Evolutionary conservation across 2,797 vertebrate species (phyloP), one percentile per base, ranked within the genome.

Genomic region (Enteromius paludinosus): DNA sequence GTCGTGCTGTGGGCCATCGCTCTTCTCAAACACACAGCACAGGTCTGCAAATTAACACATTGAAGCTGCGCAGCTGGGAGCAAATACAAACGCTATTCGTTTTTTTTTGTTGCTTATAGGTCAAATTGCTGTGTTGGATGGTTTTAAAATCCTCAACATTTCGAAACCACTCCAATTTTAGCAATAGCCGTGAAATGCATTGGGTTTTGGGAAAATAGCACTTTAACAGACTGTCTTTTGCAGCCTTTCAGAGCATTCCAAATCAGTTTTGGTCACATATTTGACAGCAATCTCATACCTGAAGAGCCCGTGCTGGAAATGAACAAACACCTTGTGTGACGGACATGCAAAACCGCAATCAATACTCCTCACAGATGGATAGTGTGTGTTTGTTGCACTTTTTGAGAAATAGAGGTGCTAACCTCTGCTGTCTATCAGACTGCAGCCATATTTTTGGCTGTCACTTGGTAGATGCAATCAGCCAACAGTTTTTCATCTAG

Each of bases 271-370:
- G 30, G 43, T 35, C 49, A 38, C 47, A 41, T 43, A 64, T 62
- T 41, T 43, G 47, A 17, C 77, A 41, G 68, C 45, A 47, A 56
- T 20, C 52, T 66, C 61, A 69, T 72, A 79, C 70, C 74, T 47
- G 56, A 43, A 82, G 52, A 45, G 78, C 62, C 69, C 18, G 35
- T 23, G 20, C 28, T 65, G 75, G 30, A 84, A 71, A 64, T 71
- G 59, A 76, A 64, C 11, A 82, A 71, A 68, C 88, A 85, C 79
- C 73, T 89, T 66, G 30, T 82, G 59, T 91, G 90, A 91, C 89
- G 90, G 90, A 93, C 91, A 93, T 91, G 91, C 92, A 94, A 93
- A 93, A 87, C 90, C 86, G 73, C 89, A 91, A 91, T 93, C 93
- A 92, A 90, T 92, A 90, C 91, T 91, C 88, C 88, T 90, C 82